Evolutionary conservation across 2,797 vertebrate genomes (phyloP), one percentile per base, ranked within the genome.

Genomic region (Darevskia nairensis): DNA sequence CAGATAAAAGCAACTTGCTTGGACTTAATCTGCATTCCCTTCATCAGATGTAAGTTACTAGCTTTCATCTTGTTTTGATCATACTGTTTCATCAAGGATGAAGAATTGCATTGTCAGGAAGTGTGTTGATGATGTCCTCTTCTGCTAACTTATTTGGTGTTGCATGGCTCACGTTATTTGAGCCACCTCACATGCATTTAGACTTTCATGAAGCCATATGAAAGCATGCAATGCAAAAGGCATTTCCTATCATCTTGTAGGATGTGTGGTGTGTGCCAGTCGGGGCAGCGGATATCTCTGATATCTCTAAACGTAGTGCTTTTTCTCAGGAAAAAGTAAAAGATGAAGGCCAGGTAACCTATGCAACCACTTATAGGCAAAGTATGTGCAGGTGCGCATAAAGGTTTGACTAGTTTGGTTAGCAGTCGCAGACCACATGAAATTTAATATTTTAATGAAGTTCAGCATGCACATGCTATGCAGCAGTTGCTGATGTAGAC

Each of bases 371-470:
- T 75, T 59, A 11, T 6, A 41, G 55, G 6, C n/a, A 64, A 32
- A 39, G 66, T 85, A 35, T 41, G 35, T 81, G 74, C 35, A 66
- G 27, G 19, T 44, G 8, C 55, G 77, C 8, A 35, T 41, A 64
- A 17, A 41, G n/a, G 35, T 74, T 74, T 27, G 23, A 23, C 13
- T 19, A 39, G 32, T 59, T 23, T 35, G 44, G 35, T n/a, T 74
- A 74, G 55, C 7, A 41, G 15, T 4, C 1, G 15, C 11, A 55
- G 55, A 55, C 21, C 10, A 35, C 19, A 55, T 71, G 66, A 59
- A 72, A 75, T 84, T 27, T 11, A 84, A 11, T 59, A 84, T 59
- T 84, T 74, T 61, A 75, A 84, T 81, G 15, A 84, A 59, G 46
- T 84, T 59, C 69, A 59, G 17, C 11, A 69, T 68, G 13, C 2